Base-by-base conservation (phyloP, 2,797 vertebrate genomes). In the Coreius guichenoti region DNA sequence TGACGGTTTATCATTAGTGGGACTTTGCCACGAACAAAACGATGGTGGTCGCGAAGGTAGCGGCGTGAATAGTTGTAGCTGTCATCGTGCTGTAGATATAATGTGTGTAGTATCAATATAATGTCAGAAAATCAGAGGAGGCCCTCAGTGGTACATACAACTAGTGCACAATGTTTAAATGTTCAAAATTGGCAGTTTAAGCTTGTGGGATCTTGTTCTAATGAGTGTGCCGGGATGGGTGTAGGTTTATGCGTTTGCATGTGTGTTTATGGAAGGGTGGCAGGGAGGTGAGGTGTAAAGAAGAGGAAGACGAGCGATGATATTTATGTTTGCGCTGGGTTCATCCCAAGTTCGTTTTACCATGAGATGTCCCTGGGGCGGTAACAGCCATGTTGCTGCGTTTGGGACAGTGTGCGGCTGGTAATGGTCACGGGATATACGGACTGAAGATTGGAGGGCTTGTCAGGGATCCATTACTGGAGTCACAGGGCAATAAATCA, bases 301-400 rank as follows among this genome's bases (percentile, higher is more conserved):
- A 88, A 89, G 75, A 79, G 56, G 49, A 90, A 92, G 88, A 92
- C 91, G 91, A 92, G 91, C 92, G 92, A 93, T 94, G 92, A 94
- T 95, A 95, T 96, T 95, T 95, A 94, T 93, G 93, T 93, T 92
- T 90, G 88, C 92, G 92, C 91, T 87, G 93, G 94, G 95, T 96
- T 98, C 96, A 96, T 91, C 91, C 89, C 63, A 89, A 97, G 94
- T 97, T 96, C 94, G 95, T 93, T 92, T 95, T 95, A 94, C 91
- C 91, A 92, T 92, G 92, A 96, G 93, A 95, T 92, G 90, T 94
- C 94, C 95, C 93, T 91, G 90, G 81, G 93, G 94, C 91, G 89
- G 93, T 92, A 93, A 93, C 92, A 91, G 92, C 86, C 83, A 88
- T 61, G 85, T 73, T 85, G 81, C 69, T 58, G 68, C 88, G 85